These are phyloP conservation scores for Ctena decussata DNA, from an alignment of 2,888 invertebrate species.

Conservation along the genomic window DNA sequence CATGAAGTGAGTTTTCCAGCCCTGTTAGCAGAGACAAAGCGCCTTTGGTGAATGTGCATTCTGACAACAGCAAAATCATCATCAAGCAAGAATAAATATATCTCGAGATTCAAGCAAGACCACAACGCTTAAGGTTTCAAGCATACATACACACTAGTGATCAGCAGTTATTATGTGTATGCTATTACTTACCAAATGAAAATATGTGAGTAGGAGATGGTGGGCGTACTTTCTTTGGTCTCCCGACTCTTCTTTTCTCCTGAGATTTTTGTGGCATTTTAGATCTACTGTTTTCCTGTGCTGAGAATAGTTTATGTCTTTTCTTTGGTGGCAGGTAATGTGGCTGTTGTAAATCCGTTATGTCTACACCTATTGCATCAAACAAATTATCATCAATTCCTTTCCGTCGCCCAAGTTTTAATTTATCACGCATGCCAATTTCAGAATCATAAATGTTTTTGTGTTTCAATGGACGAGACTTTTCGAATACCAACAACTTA, in stretches of 20 bases:
- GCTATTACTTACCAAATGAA: slow-evolving; percentile 6
- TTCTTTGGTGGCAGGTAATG: slow-evolving; percentile 7
- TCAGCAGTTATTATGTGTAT: neutral
- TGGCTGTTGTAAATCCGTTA: neutral
- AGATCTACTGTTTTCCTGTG: neutral
- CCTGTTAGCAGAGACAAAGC: no score
- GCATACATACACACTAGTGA: neutral
- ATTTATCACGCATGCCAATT: neutral
- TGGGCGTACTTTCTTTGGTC: slow-evolving; percentile 7
- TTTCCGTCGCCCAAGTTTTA: neutral
- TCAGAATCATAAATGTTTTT: slow-evolving; percentile 3
- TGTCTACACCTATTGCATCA: neutral
- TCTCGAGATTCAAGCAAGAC: no score
- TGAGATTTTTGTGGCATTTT: neutral
- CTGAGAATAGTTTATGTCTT: neutral
- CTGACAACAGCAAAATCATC: no score
- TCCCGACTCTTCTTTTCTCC: slow-evolving; percentile 8
- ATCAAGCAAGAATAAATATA: no score
- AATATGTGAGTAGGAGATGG: neutral
- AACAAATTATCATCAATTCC: neutral
- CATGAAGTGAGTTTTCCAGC: no score
- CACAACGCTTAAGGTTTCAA: no score
- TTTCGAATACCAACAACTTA: neutral
- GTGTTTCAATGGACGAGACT: neutral
- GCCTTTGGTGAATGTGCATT: no score